These are phyloP conservation scores for Mythimna vitellina DNA, from an alignment of 2,888 invertebrate species.

Conservation along the genomic window DNA sequence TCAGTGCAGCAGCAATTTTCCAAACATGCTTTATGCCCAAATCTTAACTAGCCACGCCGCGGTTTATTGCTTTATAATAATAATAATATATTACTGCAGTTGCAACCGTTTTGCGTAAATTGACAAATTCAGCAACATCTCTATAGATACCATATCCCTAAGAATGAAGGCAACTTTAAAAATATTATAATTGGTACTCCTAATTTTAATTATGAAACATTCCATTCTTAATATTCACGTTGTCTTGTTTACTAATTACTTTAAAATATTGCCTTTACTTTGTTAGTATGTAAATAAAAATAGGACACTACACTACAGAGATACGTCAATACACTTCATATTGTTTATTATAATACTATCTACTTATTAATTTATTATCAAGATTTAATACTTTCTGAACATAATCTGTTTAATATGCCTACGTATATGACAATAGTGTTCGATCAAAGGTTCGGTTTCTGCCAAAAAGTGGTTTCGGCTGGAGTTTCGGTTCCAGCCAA, in stretches of 20 bases:
- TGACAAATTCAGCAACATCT: slow-evolving; percentile 58
- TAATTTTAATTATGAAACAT: slow-evolving; percentile 46
- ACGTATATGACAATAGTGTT: background rate
- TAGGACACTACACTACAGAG: background rate
- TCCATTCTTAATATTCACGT: slow-evolving; percentile 37
- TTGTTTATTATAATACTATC: background rate
- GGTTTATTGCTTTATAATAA: slow-evolving; percentile 51
- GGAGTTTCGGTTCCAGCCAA: no score
- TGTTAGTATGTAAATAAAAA: background rate
- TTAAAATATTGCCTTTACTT: slow-evolving; percentile 48
- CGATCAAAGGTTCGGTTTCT: no score
- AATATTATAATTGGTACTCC: slow-evolving; percentile 58
- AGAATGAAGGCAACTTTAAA: slow-evolving; percentile 74
- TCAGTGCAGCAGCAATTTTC: slow-evolving; percentile 27
- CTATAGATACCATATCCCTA: slow-evolving; percentile 58
- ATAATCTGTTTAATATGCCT: background rate
- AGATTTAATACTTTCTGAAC: background rate
- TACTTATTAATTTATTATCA: background rate
- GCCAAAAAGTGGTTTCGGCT: no score
- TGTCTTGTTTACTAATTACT: slow-evolving; percentile 44
- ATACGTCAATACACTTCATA: background rate
- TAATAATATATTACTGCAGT: slow-evolving; percentile 23
- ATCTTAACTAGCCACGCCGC: slow-evolving; percentile 15
- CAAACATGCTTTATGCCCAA: slow-evolving; percentile 33
- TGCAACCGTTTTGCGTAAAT: slow-evolving; percentile 50